A percentile compares a stretch with the other conserved stretches of the same genome.
phyloP scores from a whole-genome alignment of 2,797 vertebrate genomes.

The Danio aesculapii region DNA sequence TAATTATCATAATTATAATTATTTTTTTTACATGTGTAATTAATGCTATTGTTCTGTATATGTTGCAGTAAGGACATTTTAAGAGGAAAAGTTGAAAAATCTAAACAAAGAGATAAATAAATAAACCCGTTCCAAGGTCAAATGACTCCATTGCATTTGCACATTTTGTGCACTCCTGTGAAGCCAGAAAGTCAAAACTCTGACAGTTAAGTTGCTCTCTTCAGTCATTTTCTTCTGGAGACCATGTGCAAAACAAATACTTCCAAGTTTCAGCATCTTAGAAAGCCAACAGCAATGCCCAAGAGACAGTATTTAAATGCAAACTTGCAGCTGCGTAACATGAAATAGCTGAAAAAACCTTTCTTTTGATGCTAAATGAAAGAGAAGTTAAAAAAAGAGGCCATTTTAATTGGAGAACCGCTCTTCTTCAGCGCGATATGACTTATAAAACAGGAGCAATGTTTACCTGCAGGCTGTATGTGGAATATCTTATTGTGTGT shows the following conservation, averaged over 20 bases:
- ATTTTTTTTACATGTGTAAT: too few relatives aligned
- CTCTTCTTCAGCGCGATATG: background rate
- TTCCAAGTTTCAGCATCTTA: background rate
- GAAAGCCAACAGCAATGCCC: conserved; percentile 3
- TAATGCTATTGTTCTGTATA: too few relatives aligned
- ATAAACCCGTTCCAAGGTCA: too few relatives aligned
- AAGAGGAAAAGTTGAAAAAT: too few relatives aligned
- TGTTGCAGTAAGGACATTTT: too few relatives aligned
- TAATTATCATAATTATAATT: too few relatives aligned
- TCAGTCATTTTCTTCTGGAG: background rate
- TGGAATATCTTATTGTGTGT: background rate
- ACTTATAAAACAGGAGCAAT: conserved; percentile 1
- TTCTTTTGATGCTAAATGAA: conserved; percentile 36
- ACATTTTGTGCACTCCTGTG: conserved; percentile 3
- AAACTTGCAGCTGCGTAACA: conserved; percentile 3
- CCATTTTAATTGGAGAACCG: conserved; percentile 5
- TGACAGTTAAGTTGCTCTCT: conserved; percentile 17
- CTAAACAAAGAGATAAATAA: too few relatives aligned
- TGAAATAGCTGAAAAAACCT: background rate
- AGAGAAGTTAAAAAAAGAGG: background rate
- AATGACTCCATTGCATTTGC: background rate
- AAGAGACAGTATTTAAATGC: conserved; percentile 10
- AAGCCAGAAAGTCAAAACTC: conserved; percentile 3
- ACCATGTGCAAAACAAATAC: conserved; percentile 14
- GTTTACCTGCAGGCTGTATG: conserved; percentile 26